Percentiles rank a stretch among this genome's conserved stretches.
Evolutionary conservation across 1,140 invertebrate species (phyloP).

Genomic region (Aphis craccivora): DNA sequence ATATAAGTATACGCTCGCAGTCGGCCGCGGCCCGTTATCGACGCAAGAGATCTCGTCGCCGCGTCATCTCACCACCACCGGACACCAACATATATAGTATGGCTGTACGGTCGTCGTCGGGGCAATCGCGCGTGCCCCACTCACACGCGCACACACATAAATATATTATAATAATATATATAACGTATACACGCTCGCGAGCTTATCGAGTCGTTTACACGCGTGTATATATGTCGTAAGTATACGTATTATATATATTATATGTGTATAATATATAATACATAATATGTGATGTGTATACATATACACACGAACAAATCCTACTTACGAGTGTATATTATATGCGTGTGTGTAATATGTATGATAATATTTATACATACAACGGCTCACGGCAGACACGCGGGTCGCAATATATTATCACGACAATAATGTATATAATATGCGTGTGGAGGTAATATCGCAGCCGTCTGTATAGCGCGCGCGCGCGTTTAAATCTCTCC

Average conservation of each 20-base stretch:
- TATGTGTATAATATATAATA: neutral
- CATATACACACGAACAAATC: neutral
- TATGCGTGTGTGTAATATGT: neutral
- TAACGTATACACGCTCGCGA: neutral
- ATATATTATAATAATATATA: conserved; percentile 32
- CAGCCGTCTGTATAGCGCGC: neutral
- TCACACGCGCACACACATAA: neutral
- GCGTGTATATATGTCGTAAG: conserved; percentile 5
- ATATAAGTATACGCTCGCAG: neutral
- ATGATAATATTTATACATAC: neutral
- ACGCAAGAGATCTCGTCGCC: neutral
- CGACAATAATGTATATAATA: neutral
- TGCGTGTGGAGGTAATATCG: neutral
- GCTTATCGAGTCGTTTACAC: conserved; percentile 40
- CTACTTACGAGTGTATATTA: neutral
- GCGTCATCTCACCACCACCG: conserved; percentile 28
- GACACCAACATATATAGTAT: neutral
- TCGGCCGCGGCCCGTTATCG: conserved; percentile 6
- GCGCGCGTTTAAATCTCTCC: conserved; percentile 25
- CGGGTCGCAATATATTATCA: conserved; percentile 11
- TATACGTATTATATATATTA: conserved; percentile 2
- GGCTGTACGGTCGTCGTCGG: neutral
- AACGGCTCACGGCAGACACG: neutral
- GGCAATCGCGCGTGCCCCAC: neutral
- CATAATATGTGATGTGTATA: too few species aligned